Evolutionary conservation across 2,797 vertebrate species (phyloP).

Genomic region (Parauchenoglanis punctatus): DNA sequence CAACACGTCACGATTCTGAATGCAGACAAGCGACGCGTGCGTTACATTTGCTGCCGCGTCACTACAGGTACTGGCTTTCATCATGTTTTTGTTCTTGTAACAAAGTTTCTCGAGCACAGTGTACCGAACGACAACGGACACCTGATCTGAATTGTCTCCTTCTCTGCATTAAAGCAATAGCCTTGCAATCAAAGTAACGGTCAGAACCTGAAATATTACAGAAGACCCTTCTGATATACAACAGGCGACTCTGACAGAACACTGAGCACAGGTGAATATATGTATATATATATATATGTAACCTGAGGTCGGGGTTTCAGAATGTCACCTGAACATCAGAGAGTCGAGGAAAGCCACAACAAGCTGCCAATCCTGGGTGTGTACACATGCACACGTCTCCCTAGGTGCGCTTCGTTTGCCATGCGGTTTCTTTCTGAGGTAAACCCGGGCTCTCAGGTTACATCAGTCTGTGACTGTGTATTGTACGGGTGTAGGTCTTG

Average conservation of each 20-base stretch:
- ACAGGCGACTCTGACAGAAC: neutral
- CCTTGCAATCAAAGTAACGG: neutral
- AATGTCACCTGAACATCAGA: neutral
- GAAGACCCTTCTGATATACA: neutral
- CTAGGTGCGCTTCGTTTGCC: neutral
- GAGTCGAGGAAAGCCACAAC: neutral
- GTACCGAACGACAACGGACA: neutral
- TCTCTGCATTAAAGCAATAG: neutral
- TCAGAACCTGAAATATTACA: neutral
- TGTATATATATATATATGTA: neutral
- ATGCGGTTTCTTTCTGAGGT: neutral
- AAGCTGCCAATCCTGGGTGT: slow-evolving; percentile 1
- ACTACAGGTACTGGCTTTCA: neutral
- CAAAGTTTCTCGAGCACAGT: neutral
- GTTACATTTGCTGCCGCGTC: neutral
- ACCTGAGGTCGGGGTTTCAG: neutral
- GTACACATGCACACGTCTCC: neutral
- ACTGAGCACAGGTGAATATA: neutral
- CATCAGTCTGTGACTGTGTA: neutral
- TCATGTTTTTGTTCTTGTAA: neutral
- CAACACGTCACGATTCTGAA: neutral
- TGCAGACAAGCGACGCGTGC: neutral
- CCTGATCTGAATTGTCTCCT: neutral
- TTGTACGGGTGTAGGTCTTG: neutral
- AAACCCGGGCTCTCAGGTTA: neutral